A percentile compares a stretch with the other conserved stretches of the same genome.
phyloP scores from a whole-genome alignment of 1,140 invertebrate species.

The Nylanderia fulva region DNA sequence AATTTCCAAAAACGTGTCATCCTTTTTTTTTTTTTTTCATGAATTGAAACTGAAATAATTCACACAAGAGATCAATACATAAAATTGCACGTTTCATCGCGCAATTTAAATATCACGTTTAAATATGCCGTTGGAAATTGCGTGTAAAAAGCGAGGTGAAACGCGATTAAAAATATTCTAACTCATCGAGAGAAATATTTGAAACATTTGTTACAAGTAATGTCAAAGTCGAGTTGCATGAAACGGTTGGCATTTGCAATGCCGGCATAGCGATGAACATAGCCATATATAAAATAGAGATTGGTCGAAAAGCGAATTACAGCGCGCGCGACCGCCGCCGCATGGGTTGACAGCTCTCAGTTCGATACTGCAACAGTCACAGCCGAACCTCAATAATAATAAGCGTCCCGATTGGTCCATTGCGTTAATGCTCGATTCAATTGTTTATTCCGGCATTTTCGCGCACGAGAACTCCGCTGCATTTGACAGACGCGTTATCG shows the following conservation, averaged over 20 bases:
- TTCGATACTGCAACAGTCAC: constrained; percentile 49
- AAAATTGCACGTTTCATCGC: background rate
- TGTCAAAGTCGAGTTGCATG: constrained; percentile 35
- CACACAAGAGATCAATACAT: constrained; percentile 4
- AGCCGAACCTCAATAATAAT: constrained; percentile 52
- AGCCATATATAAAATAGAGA: constrained; percentile 38
- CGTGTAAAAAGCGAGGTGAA: constrained; percentile 8
- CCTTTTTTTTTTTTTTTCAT: constrained; percentile 25
- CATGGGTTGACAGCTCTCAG: constrained; percentile 49
- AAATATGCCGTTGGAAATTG: constrained; percentile 20
- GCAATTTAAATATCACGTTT: constrained; percentile 38
- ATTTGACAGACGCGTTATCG: constrained; percentile 24
- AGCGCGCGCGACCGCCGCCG: constrained; percentile 20
- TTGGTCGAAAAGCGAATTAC: constrained; percentile 53
- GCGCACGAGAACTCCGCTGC: constrained; percentile 25
- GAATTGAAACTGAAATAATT: constrained; percentile 45
- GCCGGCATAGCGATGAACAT: background rate
- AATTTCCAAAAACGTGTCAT: constrained; percentile 1
- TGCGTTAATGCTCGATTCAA: constrained; percentile 35
- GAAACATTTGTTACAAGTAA: constrained; percentile 39
- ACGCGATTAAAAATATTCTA: constrained; percentile 43
- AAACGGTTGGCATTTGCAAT: constrained; percentile 55
- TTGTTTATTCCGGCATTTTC: constrained; percentile 51
- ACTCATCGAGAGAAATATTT: constrained; percentile 32
- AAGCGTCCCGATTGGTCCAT: constrained; percentile 50